Conservation (phyloP, 2,113 vertebrate genomes). For the Pitta sordida region DNA sequence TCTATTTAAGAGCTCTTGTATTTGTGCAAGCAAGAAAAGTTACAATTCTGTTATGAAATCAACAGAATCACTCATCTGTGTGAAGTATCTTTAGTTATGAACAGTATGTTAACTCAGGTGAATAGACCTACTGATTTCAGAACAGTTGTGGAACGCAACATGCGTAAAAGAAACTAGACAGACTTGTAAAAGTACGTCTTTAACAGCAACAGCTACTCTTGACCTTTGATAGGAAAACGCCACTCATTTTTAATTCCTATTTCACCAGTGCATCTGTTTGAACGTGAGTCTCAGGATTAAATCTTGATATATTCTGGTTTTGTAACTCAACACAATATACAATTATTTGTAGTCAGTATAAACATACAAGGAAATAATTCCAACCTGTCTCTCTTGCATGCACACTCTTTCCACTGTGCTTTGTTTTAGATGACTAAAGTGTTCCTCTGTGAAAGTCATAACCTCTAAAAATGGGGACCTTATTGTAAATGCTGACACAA, state of each 20-base stretch:
- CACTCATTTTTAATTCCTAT: background rate
- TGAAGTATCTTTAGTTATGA: background rate
- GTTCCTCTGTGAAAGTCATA: conserved; percentile 33
- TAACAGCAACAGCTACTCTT: background rate
- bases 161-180: background rate
- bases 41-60: background rate
- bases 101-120: accelerated
- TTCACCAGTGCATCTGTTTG: background rate
- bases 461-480: conserved; percentile 37
- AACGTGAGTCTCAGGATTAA: background rate
- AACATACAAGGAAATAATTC: background rate
- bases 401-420: background rate
- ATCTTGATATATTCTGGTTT: background rate
- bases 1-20: background rate
- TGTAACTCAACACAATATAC: background rate
- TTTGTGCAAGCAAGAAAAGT: background rate
- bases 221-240: background rate
- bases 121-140: background rate
- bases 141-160: background rate
- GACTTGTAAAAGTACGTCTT: background rate
- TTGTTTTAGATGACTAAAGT: conserved; percentile 21
- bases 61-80: background rate
- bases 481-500: conserved; percentile 64
- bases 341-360: background rate
- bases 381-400: background rate